Evolutionary conservation across 1,140 invertebrate genomes (phyloP).

Genomic region (Rhyacophila brunnea): DNA sequence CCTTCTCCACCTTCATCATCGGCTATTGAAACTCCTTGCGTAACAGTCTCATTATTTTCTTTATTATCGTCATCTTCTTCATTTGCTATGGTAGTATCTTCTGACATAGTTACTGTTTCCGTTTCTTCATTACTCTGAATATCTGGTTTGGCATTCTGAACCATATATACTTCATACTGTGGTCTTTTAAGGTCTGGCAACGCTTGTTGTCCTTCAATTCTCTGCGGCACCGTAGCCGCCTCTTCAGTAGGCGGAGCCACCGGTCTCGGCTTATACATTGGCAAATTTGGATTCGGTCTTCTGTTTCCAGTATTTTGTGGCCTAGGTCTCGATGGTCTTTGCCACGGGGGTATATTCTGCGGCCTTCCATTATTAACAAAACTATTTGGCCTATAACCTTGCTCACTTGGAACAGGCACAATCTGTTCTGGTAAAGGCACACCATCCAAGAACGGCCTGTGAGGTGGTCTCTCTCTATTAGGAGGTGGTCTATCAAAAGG

Average conservation of each 20-base stretch:
- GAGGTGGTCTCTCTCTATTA: slow-evolving; percentile 39
- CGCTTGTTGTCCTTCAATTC: slow-evolving; percentile 1
- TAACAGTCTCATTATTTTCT: not conserved
- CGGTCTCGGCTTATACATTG: slow-evolving; percentile 48
- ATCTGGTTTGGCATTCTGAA: no score
- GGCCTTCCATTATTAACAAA: slow-evolving; percentile 48
- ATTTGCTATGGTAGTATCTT: not conserved
- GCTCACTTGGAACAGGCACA: slow-evolving; percentile 55
- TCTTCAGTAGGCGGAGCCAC: slow-evolving; percentile 32
- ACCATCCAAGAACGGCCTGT: slow-evolving; percentile 62
- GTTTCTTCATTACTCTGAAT: not conserved
- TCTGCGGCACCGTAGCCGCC: not conserved
- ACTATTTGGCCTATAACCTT: slow-evolving; percentile 50
- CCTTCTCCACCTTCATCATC: slow-evolving; percentile 11
- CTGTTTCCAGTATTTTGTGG: slow-evolving; percentile 42
- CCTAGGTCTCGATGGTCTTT: slow-evolving; percentile 55
- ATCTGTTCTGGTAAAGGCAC: slow-evolving; percentile 74
- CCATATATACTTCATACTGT: slow-evolving; percentile 1
- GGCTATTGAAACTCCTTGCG: not conserved
- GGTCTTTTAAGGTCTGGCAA: slow-evolving; percentile 11
- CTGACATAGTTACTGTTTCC: not conserved
- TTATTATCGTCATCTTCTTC: not conserved
- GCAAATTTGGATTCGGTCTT: slow-evolving; percentile 49
- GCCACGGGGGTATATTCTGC: slow-evolving; percentile 58
- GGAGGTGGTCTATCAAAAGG: slow-evolving; percentile 63